phyloP scores from a whole-genome alignment of 2,888 invertebrate species.

The Pediacus dermestoides region DNA sequence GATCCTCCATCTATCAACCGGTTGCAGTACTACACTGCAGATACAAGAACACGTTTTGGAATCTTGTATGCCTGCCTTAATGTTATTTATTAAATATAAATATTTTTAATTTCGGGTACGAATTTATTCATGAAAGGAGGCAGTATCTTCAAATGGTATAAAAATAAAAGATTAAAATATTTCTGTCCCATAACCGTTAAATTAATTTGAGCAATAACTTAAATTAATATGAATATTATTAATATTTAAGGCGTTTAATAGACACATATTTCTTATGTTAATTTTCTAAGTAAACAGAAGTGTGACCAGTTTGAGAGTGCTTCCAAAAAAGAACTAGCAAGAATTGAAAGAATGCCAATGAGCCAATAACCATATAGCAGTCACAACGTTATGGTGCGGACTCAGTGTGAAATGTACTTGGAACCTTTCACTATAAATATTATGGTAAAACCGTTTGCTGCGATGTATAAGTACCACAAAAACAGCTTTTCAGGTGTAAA shows the following conservation, averaged over 20 bases:
- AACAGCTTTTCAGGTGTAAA: no score
- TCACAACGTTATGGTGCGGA: conserved; percentile 26
- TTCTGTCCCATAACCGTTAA: conserved; percentile 22
- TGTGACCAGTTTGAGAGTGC: conserved; percentile 21
- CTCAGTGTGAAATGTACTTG: conserved; percentile 23
- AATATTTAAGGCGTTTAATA: conserved; percentile 27
- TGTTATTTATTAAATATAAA: no score
- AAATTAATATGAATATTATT: conserved; percentile 33
- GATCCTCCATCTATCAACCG: no score
- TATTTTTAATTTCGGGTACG: no score
- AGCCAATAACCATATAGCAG: conserved; percentile 27
- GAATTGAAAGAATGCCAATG: conserved; percentile 7
- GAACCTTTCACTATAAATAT: conserved; percentile 5
- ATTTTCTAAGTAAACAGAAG: conserved; percentile 33
- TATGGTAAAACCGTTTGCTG: conserved; percentile 21
- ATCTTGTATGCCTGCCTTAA: no score
- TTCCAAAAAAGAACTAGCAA: conserved; percentile 2
- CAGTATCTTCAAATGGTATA: no score
- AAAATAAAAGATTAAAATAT: no score
- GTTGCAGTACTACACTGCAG: no score
- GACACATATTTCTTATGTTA: conserved; percentile 31
- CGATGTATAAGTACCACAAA: no score
- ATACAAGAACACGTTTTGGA: no score
- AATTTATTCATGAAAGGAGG: no score
- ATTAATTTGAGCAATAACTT: conserved; percentile 30